Evolutionary conservation across 1,140 invertebrate species (phyloP), one percentile per base, ranked within the genome.

Genomic region (Drosophila rhopaloa): DNA sequence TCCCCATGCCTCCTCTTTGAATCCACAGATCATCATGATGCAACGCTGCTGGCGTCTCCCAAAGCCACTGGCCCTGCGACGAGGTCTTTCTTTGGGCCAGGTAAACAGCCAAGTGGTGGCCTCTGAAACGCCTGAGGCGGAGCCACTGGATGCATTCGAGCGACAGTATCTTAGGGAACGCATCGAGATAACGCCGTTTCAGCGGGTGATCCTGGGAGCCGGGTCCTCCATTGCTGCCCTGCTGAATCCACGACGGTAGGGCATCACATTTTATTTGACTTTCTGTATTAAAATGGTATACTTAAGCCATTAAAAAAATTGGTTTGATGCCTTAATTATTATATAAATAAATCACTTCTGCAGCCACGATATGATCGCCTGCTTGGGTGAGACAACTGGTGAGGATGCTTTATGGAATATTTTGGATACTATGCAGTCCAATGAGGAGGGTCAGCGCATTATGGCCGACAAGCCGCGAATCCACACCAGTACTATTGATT

Each of bases 341-440:
- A 7, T 1, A 1, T 27, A 29, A 8, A 8, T 27, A 5, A 5
- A 4, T 10, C 5, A n/a, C 1, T 2, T 40, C 4, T 27, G 5
- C 7, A 94, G 96, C 55, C 95, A 94, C n/a, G 98, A 99, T 92
- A 98, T 98, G 97, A 97, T 99, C 80, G 97, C 97, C 40, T 96
- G 97, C 76, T 94, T 99, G 58, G 98, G 97, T 5, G 98, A 99
- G 93, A 96, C 97, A 0, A 97, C 97, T 4, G 97, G 97, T 1
- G 93, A 94, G 75, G 79, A 80, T 40, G 96, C 97, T 8, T 93
- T 98, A 0, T 84, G 93, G 66, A 94, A 95, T 91, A 97, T 98
- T 95, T 71, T 94, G 37, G 92, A 93, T 43, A 94, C 93, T 16
- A 94, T 94, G 93, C 81, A 93, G 83, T 59, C 76, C 43, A 93